Percentiles rank a stretch among this genome's conserved stretches.
These are phyloP conservation scores for Globodera rostochiensis DNA, from an alignment of 1,140 invertebrate genomes.

Conservation along the genomic window DNA sequence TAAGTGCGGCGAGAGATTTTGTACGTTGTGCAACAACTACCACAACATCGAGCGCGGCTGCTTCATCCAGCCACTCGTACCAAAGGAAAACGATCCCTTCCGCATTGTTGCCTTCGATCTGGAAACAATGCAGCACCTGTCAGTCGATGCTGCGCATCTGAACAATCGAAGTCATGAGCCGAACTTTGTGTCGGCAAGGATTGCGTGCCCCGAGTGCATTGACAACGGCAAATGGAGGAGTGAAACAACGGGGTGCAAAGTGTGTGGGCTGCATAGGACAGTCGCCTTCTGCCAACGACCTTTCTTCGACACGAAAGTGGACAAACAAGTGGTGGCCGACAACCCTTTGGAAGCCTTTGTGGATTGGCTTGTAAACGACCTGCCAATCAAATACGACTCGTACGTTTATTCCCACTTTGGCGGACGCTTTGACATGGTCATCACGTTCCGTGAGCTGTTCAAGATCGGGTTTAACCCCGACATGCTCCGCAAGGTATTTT, in stretches of 20 bases:
- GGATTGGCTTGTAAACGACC: background rate
- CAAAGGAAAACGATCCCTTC: background rate
- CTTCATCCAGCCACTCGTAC: background rate
- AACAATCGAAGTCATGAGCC: background rate
- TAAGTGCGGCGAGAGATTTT: background rate
- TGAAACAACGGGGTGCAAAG: too few relatives aligned
- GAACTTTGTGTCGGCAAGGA: background rate
- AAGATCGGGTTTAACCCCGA: background rate
- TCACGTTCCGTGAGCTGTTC: background rate
- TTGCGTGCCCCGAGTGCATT: background rate
- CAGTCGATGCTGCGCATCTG: background rate
- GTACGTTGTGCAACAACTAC: background rate
- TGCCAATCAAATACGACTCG: background rate
- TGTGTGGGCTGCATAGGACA: background rate
- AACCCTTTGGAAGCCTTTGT: background rate
- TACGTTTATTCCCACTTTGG: background rate
- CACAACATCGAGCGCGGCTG: background rate
- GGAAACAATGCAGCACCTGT: background rate
- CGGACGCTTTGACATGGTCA: slow-evolving; percentile 7
- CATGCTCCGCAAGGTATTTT: background rate
- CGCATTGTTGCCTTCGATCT: background rate
- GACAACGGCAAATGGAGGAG: background rate
- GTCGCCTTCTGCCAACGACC: background rate
- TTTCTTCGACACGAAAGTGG: background rate
- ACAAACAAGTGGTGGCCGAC: background rate